Conservation (phyloP, 2,113 vertebrate species). For the Rafetus swinhoei region DNA sequence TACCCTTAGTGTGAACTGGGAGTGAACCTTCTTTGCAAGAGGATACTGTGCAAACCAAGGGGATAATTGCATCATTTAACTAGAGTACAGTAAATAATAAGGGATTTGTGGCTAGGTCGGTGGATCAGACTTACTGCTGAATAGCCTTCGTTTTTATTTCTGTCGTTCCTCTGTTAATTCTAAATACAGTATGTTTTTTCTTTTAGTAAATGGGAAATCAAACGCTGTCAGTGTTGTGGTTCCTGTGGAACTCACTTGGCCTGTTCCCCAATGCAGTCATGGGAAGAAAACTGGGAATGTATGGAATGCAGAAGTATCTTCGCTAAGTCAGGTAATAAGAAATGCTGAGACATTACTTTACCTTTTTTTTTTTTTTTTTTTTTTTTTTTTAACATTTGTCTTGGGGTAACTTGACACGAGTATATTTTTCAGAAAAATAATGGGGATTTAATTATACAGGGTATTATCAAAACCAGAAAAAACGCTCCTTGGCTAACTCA, state of each 20-base stretch:
- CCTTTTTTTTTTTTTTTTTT: neutral
- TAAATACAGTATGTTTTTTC: neutral
- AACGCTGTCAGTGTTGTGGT: conserved; percentile 91
- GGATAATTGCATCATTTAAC: neutral
- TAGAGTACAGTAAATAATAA: neutral
- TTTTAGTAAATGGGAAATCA: conserved; percentile 90
- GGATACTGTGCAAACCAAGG: neutral
- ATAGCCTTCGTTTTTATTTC: neutral
- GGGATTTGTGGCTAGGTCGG: neutral
- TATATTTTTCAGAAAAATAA: neutral
- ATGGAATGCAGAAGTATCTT: conserved; percentile 85
- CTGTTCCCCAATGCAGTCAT: conserved; percentile 84
- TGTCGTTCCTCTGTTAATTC: neutral
- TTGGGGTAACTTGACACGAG: neutral
- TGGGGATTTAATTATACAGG: conserved; percentile 64
- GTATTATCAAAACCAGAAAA: conserved; percentile 66
- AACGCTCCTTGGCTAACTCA: conserved; percentile 61
- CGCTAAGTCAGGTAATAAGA: conserved; percentile 83
- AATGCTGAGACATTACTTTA: conserved; percentile 9
- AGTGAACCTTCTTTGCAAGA: neutral
- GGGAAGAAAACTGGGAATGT: conserved; percentile 90
- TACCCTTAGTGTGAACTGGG: neutral
- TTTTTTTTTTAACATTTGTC: neutral
- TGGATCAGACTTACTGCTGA: neutral
- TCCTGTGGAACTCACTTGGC: conserved; percentile 93